A percentile compares a stretch with the other conserved stretches of the same genome.
phyloP scores from a whole-genome alignment of 2,888 invertebrate species.

The Drosophila atroscutellata region DNA sequence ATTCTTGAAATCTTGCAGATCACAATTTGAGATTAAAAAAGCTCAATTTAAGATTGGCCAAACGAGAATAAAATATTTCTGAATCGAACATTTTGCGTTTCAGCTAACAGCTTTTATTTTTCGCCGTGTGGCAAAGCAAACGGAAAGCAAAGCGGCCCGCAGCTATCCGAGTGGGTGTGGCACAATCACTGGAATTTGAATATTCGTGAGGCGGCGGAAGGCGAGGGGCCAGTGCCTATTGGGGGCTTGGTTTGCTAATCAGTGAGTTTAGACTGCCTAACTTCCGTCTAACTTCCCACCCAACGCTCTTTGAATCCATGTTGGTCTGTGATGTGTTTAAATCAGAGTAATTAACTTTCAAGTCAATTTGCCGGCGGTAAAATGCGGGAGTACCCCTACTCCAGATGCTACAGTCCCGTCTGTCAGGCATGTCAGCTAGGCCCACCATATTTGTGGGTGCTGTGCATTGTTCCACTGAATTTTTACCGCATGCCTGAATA shows the following conservation, averaged over 20 bases:
- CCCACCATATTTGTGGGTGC: background rate
- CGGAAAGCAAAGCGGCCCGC: conserved; percentile 7
- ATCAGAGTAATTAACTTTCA: conserved; percentile 65
- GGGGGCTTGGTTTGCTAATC: conserved; percentile 40
- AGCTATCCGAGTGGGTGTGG: conserved; percentile 14
- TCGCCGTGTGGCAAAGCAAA: conserved; percentile 17
- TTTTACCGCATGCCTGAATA: conserved; percentile 25
- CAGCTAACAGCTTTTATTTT: background rate
- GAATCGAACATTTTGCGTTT: background rate
- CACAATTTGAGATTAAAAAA: background rate
- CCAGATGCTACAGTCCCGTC: conserved; percentile 11
- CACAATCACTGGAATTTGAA: conserved; percentile 27
- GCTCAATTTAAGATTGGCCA: background rate
- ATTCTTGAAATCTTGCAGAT: background rate
- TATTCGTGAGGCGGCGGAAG: conserved; percentile 1
- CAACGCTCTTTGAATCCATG: background rate
- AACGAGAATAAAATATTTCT: background rate
- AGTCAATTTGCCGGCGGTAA: conserved; percentile 60
- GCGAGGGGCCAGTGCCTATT: background rate
- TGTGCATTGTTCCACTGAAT: conserved; percentile 19
- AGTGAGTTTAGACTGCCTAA: conserved; percentile 35
- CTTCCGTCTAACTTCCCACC: background rate
- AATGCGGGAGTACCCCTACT: conserved; percentile 5
- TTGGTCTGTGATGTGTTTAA: conserved; percentile 32
- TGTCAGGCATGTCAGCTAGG: conserved; percentile 15